Percentiles rank a stretch among this genome's conserved stretches.
Evolutionary conservation across 1,140 invertebrate species (phyloP).

Genomic region (Gonioctena quinquepunctata): DNA sequence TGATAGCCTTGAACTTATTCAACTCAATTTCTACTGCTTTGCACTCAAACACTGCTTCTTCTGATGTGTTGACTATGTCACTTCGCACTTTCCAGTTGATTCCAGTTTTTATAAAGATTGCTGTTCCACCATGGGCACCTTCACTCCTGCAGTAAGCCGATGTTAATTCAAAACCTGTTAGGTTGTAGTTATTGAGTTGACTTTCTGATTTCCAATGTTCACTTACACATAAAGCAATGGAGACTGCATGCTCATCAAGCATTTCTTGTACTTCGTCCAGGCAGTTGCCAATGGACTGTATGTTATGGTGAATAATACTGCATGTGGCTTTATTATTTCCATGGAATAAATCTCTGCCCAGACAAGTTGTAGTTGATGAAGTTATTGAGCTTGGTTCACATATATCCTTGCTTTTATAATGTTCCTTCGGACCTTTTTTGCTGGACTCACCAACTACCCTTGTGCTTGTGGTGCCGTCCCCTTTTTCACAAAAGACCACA

Average conservation of each 20-base stretch:
- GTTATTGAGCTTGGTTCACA: no score
- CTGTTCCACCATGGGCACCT: conserved; percentile 4
- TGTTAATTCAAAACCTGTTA: neutral
- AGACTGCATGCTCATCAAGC: neutral
- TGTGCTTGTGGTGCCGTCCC: no score
- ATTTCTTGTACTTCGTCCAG: neutral
- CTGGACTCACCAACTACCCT: no score
- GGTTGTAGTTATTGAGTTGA: neutral
- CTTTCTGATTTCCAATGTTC: conserved; percentile 9
- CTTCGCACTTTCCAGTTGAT: neutral
- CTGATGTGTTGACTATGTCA: neutral
- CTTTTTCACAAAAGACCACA: no score
- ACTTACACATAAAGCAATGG: neutral
- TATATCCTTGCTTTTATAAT: no score
- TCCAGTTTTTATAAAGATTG: neutral
- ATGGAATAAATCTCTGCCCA: no score
- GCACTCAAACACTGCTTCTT: neutral
- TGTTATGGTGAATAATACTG: conserved; percentile 2
- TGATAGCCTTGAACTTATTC: neutral
- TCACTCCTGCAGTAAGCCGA: neutral
- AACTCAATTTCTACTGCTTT: neutral
- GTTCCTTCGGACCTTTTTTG: no score
- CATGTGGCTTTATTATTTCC: no score
- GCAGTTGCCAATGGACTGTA: conserved; percentile 3
- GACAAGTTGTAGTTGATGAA: no score